phyloP scores from a whole-genome alignment of 2,888 invertebrate genomes.

The Sinodicranocentrus sp. region DNA sequence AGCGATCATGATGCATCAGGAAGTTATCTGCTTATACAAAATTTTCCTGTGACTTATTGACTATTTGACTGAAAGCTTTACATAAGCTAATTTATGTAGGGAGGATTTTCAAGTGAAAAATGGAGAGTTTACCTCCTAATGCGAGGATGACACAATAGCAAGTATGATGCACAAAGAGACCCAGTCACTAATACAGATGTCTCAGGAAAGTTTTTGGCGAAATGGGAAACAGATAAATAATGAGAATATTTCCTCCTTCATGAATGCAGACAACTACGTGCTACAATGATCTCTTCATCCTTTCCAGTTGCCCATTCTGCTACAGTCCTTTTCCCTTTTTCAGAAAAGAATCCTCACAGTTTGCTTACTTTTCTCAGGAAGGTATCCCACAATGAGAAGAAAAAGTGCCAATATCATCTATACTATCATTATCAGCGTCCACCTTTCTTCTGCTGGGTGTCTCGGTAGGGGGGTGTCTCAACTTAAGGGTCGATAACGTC shows the following conservation, averaged over 20 bases:
- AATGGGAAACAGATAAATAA: constrained; percentile 58
- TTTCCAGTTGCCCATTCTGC: too few species aligned
- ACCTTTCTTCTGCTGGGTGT: constrained; percentile 66
- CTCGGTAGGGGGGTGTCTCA: constrained; percentile 60
- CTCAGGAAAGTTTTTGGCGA: constrained; percentile 42
- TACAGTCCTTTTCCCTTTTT: too few species aligned
- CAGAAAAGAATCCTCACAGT: too few species aligned
- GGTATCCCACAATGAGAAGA: neutral
- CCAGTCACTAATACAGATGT: constrained; percentile 50
- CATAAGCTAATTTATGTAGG: neutral
- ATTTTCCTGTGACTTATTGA: constrained; percentile 47
- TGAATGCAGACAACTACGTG: constrained; percentile 25
- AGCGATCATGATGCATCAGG: too few species aligned
- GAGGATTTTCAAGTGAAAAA: constrained; percentile 42
- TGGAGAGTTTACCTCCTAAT: constrained; percentile 51
- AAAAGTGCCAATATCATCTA: constrained; percentile 57
- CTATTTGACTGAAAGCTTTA: constrained; percentile 27
- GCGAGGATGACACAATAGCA: constrained; percentile 55
- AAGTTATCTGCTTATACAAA: too few species aligned
- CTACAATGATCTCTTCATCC: neutral
- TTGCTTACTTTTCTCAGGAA: constrained; percentile 34
- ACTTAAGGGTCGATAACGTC: constrained; percentile 41
- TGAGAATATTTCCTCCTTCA: constrained; percentile 35
- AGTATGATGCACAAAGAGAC: constrained; percentile 43
- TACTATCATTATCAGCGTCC: constrained; percentile 56